Conservation (phyloP, 2,797 vertebrate species). For the Manis crassicaudata region DNA sequence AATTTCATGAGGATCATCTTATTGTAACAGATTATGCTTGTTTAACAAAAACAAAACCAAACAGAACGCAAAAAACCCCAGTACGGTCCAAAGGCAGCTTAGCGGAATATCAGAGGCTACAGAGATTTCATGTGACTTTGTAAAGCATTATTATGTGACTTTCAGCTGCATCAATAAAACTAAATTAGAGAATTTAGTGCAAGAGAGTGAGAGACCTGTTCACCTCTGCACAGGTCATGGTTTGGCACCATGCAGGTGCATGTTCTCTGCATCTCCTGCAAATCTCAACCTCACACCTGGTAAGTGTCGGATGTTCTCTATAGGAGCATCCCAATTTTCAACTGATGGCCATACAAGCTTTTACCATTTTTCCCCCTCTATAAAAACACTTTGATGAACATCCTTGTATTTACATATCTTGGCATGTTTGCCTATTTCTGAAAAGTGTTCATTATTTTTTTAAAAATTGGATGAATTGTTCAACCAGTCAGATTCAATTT, state of each 20-base stretch:
- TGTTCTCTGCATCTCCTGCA: background rate
- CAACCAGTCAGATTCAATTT: background rate
- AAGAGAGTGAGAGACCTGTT: background rate
- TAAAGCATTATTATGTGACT: background rate
- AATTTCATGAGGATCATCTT: background rate
- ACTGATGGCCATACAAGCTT: background rate
- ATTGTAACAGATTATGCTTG: background rate
- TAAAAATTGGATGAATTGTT: background rate
- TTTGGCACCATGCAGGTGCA: rapidly evolving
- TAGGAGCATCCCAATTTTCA: background rate
- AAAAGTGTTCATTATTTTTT: background rate
- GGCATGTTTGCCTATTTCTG: background rate
- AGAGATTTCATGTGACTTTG: background rate
- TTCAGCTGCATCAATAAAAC: background rate
- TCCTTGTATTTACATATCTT: background rate
- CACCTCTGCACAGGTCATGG: background rate
- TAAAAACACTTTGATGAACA: background rate
- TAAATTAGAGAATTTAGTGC: background rate
- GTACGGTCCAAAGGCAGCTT: background rate
- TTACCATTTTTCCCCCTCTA: background rate
- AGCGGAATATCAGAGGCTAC: background rate
- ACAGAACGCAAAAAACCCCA: background rate
- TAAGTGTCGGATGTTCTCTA: background rate
- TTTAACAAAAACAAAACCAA: conserved; percentile 15
- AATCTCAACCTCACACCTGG: background rate